Base-by-base conservation (phyloP, 2,113 vertebrate species). In the Phylloscopus trochiloides region DNA sequence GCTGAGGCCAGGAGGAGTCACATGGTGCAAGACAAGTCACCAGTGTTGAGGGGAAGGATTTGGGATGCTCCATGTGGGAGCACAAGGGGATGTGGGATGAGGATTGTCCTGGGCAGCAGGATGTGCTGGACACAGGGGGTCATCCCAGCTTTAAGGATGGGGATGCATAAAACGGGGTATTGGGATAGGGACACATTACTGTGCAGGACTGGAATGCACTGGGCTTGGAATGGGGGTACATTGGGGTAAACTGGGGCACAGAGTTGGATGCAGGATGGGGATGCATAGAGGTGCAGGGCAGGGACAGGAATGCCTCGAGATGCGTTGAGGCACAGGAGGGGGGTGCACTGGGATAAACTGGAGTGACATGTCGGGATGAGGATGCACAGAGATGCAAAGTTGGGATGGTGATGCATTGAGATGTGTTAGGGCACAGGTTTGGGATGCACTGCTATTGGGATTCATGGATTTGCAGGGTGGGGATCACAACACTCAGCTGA, bases 141-240 rank as follows among this genome's bases (percentile, higher is more conserved):
- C 10, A 18, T 57, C 63, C 31, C 24, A 28, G 10, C 42, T 36
- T 25, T 12, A 10, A 10, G 36, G 34, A 6, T 68, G 24, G 38
- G 57, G 17, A 40, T 7, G 12, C 7, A 10, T 8, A 8, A 42
- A 8, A 11, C 17, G 26, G 57, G 29, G 19, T 1, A 2, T 3
- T 25, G 40, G 48, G 32, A 10, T 9, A 21, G 61, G 18, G 45
- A 25, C 0, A 12, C 2, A 0, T 6, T 3, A 4, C 51, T 40
- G 14, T 25, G 43, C 13, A 24, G 74, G 68, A 6, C 3, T 43
- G 52, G 62, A 34, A 20, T 42, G 28, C 19, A 4, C 1, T 40
- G 9, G 26, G 29, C 20, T 70, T 28, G 62, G 31, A 26, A 34
- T 19, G 55, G 29, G 28, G 6, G 8, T 65, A 36, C n/a, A 28